These are phyloP conservation scores for Tragelaphus scriptus DNA, from an alignment of 2,113 vertebrate species.

Conservation along the genomic window DNA sequence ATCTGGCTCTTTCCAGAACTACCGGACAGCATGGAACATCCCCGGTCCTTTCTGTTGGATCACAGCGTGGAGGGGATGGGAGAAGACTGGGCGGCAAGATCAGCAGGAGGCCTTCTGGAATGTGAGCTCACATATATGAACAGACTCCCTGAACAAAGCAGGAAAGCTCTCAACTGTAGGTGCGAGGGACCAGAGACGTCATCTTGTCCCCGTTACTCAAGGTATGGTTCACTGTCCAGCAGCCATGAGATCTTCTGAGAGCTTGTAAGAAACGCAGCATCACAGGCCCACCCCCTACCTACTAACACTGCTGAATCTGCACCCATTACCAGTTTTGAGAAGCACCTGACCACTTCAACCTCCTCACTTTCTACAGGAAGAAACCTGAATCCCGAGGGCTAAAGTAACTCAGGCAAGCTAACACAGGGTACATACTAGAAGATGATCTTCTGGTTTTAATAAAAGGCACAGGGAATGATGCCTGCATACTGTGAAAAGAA, in stretches of 20 bases:
- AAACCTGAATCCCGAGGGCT: not conserved
- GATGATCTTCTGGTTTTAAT: not conserved
- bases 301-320: not conserved
- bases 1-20: not conserved
- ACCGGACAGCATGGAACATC: not conserved
- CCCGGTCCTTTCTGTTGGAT: not conserved
- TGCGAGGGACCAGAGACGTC: not conserved
- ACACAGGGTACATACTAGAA: not conserved
- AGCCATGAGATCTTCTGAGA: not conserved
- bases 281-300: not conserved
- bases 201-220: not conserved
- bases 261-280: not conserved
- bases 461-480: not conserved
- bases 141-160: not conserved
- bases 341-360: not conserved
- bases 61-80: not conserved
- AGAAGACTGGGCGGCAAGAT: slow-evolving; percentile 24
- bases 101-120: not conserved
- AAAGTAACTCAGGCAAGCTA: not conserved
- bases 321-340: not conserved
- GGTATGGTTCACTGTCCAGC: not conserved
- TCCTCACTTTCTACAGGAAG: not conserved
- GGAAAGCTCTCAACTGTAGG: not conserved
- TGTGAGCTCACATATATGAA: not conserved
- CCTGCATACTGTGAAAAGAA: not conserved